Evolutionary conservation across 2,888 invertebrate species (phyloP).

Genomic region (Peribatodes rhomboidaria): DNA sequence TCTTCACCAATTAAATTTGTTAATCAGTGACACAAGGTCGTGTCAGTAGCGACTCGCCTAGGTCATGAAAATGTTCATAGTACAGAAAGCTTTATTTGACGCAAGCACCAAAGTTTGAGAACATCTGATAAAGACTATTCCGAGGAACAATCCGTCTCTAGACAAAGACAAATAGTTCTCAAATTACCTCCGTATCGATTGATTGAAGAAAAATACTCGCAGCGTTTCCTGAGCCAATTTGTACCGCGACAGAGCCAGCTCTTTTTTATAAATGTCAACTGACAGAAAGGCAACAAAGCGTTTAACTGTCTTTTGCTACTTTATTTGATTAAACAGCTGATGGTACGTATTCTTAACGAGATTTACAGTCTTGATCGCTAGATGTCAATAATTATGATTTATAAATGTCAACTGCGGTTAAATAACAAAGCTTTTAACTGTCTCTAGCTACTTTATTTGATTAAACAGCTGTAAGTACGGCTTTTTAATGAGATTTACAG

Average conservation of each 20-base stretch:
- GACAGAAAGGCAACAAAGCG: background rate
- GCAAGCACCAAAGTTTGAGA: background rate
- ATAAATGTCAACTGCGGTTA: background rate
- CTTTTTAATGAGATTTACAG: no score
- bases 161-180: constrained; percentile 49
- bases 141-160: constrained; percentile 34
- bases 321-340: background rate
- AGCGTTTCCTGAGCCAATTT: constrained; percentile 20
- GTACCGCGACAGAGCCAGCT: background rate
- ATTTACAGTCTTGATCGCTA: no score
- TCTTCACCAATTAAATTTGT: no score
- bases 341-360: no score
- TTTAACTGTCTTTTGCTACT: background rate
- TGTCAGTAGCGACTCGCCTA: background rate
- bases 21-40: no score
- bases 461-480: background rate
- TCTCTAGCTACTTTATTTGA: background rate
- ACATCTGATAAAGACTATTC: constrained; percentile 8
- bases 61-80: background rate
- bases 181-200: constrained; percentile 45
- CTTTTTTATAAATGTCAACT: background rate
- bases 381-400: no score
- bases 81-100: background rate
- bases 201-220: constrained; percentile 40
- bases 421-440: background rate